Evolutionary conservation across 2,113 vertebrate species (phyloP), one percentile per base, ranked within the genome.

Genomic region (Rhinolophus ferrumequinum): DNA sequence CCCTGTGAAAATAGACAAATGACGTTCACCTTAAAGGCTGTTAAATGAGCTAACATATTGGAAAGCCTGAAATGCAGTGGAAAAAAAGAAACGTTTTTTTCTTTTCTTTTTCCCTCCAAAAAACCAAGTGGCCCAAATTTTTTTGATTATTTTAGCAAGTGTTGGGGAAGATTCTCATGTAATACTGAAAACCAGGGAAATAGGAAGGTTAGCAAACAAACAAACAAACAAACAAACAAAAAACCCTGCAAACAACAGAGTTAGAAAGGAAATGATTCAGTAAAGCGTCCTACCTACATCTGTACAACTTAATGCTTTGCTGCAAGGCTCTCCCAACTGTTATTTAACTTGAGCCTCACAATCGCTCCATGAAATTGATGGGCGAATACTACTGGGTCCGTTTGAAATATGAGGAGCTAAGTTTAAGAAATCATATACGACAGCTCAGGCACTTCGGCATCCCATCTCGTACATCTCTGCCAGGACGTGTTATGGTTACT

Each of bases 121-220:
- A 75, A 41, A 26, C 11, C 58, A 69, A 41, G 15, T 93, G 66
- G 10, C 47, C 69, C 21, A 72, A 13, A 77, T 67, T 76, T 95
- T 77, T 76, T 91, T 73, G 41, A 33, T 81, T 82, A 66, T 80
- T 62, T 90, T 72, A 87, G 91, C 33, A 94, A 95, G 22, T 69
- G 77, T n/a, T 66, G 33, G 41, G 38, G 33, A 83, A 94, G n/a
- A 50, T 22, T 93, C 92, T 72, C 35, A 7, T 4, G 2, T 86
- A 73, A 85, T 38, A 35, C 47, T 35, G 50, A 81, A 86, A 93
- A 75, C 41, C 28, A 64, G 62, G 70, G 79, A 94, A 88, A 73
- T 19, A 30, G 30, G 38, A 94, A 80, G 87, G 38, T 11, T 82
- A 79, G 24, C 35, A 88, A 76, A 52, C 16, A 75, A 87, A 77